Percentiles rank a stretch among this genome's conserved stretches.
Evolutionary conservation across 2,113 vertebrate genomes (phyloP).

Genomic region (Procavia capensis): DNA sequence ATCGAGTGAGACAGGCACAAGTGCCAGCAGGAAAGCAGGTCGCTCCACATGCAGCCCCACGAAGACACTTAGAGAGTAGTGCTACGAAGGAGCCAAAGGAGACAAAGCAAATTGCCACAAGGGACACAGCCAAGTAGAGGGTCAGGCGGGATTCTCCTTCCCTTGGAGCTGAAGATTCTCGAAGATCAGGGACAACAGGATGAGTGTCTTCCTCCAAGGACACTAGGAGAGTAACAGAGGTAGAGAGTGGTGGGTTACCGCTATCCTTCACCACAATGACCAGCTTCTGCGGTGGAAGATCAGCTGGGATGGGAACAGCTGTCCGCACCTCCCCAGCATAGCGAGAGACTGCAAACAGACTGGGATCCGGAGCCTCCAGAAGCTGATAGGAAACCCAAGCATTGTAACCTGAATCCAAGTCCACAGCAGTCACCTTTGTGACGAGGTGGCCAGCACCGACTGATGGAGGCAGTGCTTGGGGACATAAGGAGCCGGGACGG

Average conservation of each 20-base stretch:
- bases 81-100: constrained; percentile 88
- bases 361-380: constrained; percentile 85
- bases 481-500: constrained; percentile 83
- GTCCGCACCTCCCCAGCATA: constrained; percentile 90
- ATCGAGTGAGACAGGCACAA: constrained; percentile 82
- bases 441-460: constrained; percentile 89
- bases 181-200: constrained; percentile 85
- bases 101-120: constrained; percentile 88
- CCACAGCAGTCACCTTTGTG: constrained; percentile 90
- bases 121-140: constrained; percentile 88
- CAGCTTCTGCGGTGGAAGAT: constrained; percentile 88
- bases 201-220: constrained; percentile 89
- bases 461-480: constrained; percentile 86
- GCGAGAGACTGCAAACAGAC: constrained; percentile 86
- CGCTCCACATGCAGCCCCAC: constrained; percentile 79
- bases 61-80: constrained; percentile 87
- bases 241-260: constrained; percentile 86
- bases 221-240: constrained; percentile 88
- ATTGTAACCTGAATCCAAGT: constrained; percentile 91
- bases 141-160: constrained; percentile 85
- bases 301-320: constrained; percentile 86
- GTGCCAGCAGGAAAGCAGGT: constrained; percentile 83
- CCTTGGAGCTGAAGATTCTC: constrained; percentile 82
- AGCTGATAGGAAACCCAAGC: constrained; percentile 90
- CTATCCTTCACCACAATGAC: constrained; percentile 88